Evolutionary conservation across 2,113 vertebrate species (phyloP), one percentile per base, ranked within the genome.

Genomic region (Percopsis transmontana): DNA sequence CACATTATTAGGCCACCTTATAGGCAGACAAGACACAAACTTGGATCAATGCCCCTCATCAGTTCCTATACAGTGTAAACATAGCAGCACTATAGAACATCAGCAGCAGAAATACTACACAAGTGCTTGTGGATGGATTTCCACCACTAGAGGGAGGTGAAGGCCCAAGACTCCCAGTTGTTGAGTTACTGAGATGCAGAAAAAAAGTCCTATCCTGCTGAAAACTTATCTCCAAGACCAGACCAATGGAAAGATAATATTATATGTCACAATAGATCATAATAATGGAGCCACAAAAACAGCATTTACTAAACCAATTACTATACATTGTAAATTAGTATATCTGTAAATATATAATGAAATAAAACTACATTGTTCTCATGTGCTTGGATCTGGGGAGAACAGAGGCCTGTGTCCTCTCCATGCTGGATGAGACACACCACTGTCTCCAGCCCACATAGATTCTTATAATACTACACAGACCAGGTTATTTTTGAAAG

Each of bases 401-500:
- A 61, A 39, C 64, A 65, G 52, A n/a, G 23, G 47, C 47, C 48
- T 14, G 1, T 64, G 15, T 27, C 40, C 4, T 5, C 39, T 53
- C 45, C 67, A 51, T 39, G 16, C 45, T 45, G 19, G 40, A 51
- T 51, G 18, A 41, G 24, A 18, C 64, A 70, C 24, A 56, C 21
- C 54, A 27, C 4, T 47, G 44, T 47, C 69, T 66, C 39, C 73
- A 66, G 85, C 86, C 82, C 67, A 66, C 89, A 83, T 67, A 41
- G 2, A 75, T 57, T 62, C 69, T 66, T 20, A 56, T 65, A 67
- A 58, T 65, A 72, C 76, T 62, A 21, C 50, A 70, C 65, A 68
- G 72, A 83, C 77, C 55, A 54, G 64, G 86, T 84, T 88, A 84
- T 87, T 88, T 91, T 90, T 87, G 76, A 86, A 58, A 85, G 81